Base-by-base conservation (phyloP, 2,888 invertebrate species). In the Theretra japonica region DNA sequence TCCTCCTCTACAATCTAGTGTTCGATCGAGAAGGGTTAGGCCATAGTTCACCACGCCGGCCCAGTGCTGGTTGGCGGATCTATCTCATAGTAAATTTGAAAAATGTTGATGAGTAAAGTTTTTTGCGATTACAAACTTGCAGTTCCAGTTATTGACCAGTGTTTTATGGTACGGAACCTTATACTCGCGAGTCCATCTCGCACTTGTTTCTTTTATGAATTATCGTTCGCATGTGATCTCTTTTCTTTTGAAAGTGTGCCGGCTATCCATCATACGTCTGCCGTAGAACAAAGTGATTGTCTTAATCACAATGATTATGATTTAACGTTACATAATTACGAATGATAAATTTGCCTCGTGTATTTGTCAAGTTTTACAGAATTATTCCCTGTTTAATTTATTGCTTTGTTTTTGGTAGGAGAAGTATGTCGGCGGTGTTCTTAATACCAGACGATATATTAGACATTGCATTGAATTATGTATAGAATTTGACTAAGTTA, bases 161-260 rank as follows among this genome's bases (percentile, higher is more conserved):
- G 41, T 8, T 15, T 11, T 41, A 15, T 15, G 0, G 2, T 41
- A 41, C 15, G 41, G 41, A 41, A 41, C 41, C 11, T 2, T 41
- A 41, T 11, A 41, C 11, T 11, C 15, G 11, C 41, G 11, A 41
- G 41, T 41, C 3, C 11, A 41, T 15, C 41, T 41, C 41, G 41
- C 2, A 41, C 41, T 41, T 41, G 41, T 41, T 41, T 41, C 41
- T 88, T 65, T 89, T 88, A 90, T 91, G 90, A 92, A 91, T 92
- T 91, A 93, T 92, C 88, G 88, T 83, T 86, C 86, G 85, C 89
- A 86, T 86, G 83, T 88, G 86, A 88, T 85, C 84, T 83, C 86
- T 88, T 89, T 89, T 89, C 86, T 87, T 90, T 90, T 88, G 86
- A 88, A 81, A 79, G 75, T 79, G 83, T 83, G 88, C 88, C 86